Percentiles rank a stretch among this genome's conserved stretches.
phyloP scores from a whole-genome alignment of 2,113 vertebrate species.

The Sus scrofa region DNA sequence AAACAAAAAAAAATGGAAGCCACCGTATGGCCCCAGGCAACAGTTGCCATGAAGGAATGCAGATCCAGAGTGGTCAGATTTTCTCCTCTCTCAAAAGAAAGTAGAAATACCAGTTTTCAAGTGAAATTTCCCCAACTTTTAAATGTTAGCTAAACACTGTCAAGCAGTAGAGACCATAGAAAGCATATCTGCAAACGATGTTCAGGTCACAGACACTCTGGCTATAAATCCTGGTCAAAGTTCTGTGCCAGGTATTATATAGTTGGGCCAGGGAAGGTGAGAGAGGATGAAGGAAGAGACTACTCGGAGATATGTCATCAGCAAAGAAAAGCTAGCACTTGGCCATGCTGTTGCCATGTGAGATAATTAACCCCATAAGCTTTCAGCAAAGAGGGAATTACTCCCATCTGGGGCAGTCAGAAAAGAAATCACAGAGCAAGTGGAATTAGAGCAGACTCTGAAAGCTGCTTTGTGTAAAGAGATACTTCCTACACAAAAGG shows the following conservation, averaged over 20 bases:
- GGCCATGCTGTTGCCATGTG: fast-evolving
- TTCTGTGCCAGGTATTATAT: neutral
- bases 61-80: too few species aligned
- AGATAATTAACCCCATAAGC: neutral
- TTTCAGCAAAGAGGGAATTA: neutral
- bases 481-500: neutral
- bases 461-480: neutral
- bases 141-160: neutral
- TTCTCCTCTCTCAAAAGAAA: neutral
- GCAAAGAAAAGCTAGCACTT: neutral
- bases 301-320: neutral
- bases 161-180: neutral
- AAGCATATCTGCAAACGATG: fast-evolving
- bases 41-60: neutral
- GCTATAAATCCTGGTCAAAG: neutral
- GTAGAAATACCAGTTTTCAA: neutral
- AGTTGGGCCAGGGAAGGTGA: too few species aligned
- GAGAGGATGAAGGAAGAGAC: neutral
- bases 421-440: neutral
- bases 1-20: neutral
- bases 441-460: neutral
- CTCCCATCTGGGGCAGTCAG: neutral
- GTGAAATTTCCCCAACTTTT: neutral
- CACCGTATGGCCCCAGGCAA: fast-evolving
- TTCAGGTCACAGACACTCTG: neutral